A percentile compares a stretch with the other conserved stretches of the same genome.
Conservation (phyloP, 2,888 invertebrate genomes). For the Chaetoderma sp. region DNA sequence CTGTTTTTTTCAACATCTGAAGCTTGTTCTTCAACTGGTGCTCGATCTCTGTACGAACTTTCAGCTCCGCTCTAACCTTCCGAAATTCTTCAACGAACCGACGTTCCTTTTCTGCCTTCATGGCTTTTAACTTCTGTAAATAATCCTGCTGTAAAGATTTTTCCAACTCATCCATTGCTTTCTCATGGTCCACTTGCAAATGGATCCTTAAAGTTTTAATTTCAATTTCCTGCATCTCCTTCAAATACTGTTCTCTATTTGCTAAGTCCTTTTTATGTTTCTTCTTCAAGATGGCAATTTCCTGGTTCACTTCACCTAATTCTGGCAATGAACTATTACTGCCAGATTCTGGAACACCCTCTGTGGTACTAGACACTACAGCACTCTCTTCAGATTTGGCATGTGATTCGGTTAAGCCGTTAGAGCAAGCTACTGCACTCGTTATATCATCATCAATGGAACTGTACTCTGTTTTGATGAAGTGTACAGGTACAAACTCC, state of each 20-base stretch:
- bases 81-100: conserved; percentile 57
- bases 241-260: conserved; percentile 15
- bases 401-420: too few species aligned
- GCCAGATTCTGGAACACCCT: conserved; percentile 33
- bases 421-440: too few species aligned
- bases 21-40: too few species aligned
- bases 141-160: conserved; percentile 55
- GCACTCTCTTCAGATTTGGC: too few species aligned
- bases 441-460: too few species aligned
- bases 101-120: conserved; percentile 50
- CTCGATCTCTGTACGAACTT: too few species aligned
- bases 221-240: conserved; percentile 24
- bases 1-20: too few species aligned
- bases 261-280: conserved; percentile 23
- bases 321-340: too few species aligned
- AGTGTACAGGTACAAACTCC: too few species aligned
- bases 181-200: conserved; percentile 32
- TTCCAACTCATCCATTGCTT: conserved; percentile 36
- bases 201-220: conserved; percentile 30
- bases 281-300: conserved; percentile 13
- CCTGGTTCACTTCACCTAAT: conserved; percentile 10
- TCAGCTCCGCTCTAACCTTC: conserved; percentile 49
- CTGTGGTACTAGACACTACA: too few species aligned
- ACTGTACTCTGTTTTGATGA: too few species aligned
- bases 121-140: conserved; percentile 42